Percentiles rank a stretch among this genome's conserved stretches.
These are phyloP conservation scores for Isurus oxyrinchus DNA, from an alignment of 2,113 vertebrate species.

Conservation along the genomic window DNA sequence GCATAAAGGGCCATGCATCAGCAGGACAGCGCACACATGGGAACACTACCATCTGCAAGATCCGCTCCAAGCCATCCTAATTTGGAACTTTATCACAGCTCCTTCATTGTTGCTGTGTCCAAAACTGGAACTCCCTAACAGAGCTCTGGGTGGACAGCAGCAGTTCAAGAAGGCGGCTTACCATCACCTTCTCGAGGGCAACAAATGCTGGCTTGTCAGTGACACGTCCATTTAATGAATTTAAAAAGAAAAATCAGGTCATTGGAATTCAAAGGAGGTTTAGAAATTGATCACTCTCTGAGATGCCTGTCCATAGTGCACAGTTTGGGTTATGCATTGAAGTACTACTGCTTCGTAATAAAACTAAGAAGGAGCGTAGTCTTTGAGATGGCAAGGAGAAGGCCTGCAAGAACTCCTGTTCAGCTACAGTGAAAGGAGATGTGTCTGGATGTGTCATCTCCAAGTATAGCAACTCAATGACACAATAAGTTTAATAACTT, in stretches of 20 bases:
- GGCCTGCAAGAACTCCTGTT: background rate
- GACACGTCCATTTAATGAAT: too few relatives aligned
- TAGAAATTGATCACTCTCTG: background rate
- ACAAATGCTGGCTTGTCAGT: too few relatives aligned
- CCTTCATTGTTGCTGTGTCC: too few relatives aligned
- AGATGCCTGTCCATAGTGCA: background rate
- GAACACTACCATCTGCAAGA: too few relatives aligned
- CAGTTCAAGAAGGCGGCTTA: too few relatives aligned
- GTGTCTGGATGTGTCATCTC: background rate
- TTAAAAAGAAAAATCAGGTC: background rate
- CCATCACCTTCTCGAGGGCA: too few relatives aligned
- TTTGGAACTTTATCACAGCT: too few relatives aligned
- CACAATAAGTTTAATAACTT: background rate
- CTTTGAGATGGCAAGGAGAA: background rate
- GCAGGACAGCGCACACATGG: too few relatives aligned
- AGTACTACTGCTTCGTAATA: background rate
- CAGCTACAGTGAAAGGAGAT: background rate
- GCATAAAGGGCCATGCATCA: too few relatives aligned
- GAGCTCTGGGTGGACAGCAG: too few relatives aligned
- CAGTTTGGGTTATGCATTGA: background rate
- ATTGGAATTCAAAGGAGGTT: background rate
- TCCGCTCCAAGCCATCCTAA: too few relatives aligned
- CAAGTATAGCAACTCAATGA: background rate
- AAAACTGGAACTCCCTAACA: too few relatives aligned
- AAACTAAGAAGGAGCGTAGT: background rate